Conservation (phyloP, 2,888 invertebrate genomes). For the Oligia latruncula region DNA sequence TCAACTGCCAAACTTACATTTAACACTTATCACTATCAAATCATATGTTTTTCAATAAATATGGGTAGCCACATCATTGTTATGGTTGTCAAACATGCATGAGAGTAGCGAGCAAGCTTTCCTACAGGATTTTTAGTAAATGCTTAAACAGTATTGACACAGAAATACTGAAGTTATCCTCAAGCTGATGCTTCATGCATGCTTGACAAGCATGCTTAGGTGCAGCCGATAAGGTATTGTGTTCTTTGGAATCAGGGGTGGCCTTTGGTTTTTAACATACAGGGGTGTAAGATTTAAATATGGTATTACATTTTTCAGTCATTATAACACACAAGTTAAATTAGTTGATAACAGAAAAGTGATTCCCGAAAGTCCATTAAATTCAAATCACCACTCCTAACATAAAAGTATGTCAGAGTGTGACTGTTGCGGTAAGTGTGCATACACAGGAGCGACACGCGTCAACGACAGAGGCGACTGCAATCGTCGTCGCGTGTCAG, state of each 20-base stretch:
- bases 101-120: not conserved
- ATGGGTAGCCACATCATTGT: constrained; percentile 40
- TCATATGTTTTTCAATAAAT: constrained; percentile 62
- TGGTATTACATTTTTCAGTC: not conserved
- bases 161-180: constrained; percentile 2
- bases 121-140: not conserved
- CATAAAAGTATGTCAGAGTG: not conserved
- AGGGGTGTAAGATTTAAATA: not conserved
- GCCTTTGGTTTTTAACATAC: constrained; percentile 23
- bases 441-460: not conserved
- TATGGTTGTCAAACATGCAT: constrained; percentile 44
- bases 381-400: not conserved
- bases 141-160: constrained; percentile 3
- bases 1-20: constrained; percentile 80
- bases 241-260: constrained; percentile 63
- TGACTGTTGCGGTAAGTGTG: not conserved
- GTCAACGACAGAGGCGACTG: not conserved
- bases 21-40: constrained; percentile 68
- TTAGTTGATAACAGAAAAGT: not conserved
- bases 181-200: constrained; percentile 16
- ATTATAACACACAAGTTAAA: not conserved
- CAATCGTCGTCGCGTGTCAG: not conserved
- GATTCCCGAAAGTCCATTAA: not conserved
- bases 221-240: constrained; percentile 26
- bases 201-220: constrained; percentile 24